Percentiles rank a stretch among this genome's conserved stretches.
Conservation (phyloP, 2,888 invertebrate genomes). For the Cheilosia grossa region DNA sequence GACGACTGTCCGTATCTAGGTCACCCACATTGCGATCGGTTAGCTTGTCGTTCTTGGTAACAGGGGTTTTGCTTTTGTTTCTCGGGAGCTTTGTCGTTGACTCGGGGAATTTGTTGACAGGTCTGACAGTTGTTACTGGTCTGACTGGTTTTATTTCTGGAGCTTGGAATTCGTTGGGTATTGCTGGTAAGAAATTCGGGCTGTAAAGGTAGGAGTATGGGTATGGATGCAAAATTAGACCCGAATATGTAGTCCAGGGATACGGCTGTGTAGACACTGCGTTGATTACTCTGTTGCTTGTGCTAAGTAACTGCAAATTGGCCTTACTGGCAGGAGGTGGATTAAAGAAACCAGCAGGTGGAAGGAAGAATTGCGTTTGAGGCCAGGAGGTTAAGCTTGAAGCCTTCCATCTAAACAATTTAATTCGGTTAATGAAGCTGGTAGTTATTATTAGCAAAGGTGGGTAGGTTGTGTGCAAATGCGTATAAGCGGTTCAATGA, state of each 20-base stretch:
- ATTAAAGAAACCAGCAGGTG: slow-evolving; percentile 39
- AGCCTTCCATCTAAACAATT: slow-evolving; percentile 79
- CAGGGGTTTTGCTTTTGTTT: slow-evolving; percentile 33
- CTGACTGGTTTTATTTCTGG: slow-evolving; percentile 15
- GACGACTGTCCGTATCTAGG: slow-evolving; percentile 77
- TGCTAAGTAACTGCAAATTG: slow-evolving; percentile 31
- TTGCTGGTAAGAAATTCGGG: slow-evolving; percentile 17
- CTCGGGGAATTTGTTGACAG: slow-evolving; percentile 75
- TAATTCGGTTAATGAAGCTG: slow-evolving; percentile 56
- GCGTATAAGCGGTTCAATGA: not conserved
- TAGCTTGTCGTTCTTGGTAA: slow-evolving; percentile 41
- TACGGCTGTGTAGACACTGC: slow-evolving; percentile 19
- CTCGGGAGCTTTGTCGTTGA: slow-evolving; percentile 76
- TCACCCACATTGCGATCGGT: slow-evolving; percentile 53
- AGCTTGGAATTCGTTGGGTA: slow-evolving; percentile 6
- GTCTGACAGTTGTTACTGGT: slow-evolving; percentile 61
- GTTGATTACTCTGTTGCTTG: slow-evolving; percentile 26
- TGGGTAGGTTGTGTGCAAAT: not conserved
- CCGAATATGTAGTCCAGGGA: slow-evolving; percentile 33
- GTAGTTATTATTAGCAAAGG: not conserved
- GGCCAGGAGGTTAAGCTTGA: slow-evolving; percentile 80
- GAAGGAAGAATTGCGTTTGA: slow-evolving; percentile 43
- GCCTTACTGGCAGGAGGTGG: slow-evolving; percentile 12
- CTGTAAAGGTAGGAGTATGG: slow-evolving; percentile 61
- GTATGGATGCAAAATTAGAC: slow-evolving; percentile 58